Percentiles rank a stretch among this genome's conserved stretches.
Conservation (phyloP, 2,797 vertebrate genomes). For the Lagodon rhomboides region DNA sequence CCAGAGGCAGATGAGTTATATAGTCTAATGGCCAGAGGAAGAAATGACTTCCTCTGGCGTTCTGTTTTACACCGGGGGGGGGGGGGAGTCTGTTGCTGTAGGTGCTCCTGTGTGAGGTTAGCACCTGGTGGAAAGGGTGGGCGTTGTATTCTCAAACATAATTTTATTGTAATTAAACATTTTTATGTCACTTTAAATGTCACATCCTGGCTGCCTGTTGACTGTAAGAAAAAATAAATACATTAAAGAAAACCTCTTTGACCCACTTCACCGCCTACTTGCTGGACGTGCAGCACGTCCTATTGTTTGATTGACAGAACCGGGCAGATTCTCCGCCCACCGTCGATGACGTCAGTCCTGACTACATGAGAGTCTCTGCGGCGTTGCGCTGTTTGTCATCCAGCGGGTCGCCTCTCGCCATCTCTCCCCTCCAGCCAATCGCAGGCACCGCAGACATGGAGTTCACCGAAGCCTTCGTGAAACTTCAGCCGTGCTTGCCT, state of each 20-base stretch:
- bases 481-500: conserved; percentile 1
- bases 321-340: not conserved
- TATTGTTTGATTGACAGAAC: not conserved
- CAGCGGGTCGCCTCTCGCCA: fast-evolving
- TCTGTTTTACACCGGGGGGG: no score
- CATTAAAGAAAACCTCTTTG: not conserved
- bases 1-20: no score
- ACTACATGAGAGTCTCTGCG: not conserved
- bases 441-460: conserved; percentile 40
- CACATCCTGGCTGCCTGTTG: not conserved
- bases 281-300: no score
- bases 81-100: no score
- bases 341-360: not conserved
- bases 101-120: no score
- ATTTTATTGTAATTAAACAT: no score
- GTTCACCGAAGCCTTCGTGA: conserved; percentile 5
- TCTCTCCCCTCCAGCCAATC: fast-evolving
- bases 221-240: no score
- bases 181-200: not conserved
- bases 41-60: no score
- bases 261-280: no score
- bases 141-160: no score
- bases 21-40: no score
- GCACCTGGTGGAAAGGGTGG: no score
- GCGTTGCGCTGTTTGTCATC: fast-evolving